Base-by-base conservation (phyloP, 2,113 vertebrate species). In the Petaurus breviceps region DNA sequence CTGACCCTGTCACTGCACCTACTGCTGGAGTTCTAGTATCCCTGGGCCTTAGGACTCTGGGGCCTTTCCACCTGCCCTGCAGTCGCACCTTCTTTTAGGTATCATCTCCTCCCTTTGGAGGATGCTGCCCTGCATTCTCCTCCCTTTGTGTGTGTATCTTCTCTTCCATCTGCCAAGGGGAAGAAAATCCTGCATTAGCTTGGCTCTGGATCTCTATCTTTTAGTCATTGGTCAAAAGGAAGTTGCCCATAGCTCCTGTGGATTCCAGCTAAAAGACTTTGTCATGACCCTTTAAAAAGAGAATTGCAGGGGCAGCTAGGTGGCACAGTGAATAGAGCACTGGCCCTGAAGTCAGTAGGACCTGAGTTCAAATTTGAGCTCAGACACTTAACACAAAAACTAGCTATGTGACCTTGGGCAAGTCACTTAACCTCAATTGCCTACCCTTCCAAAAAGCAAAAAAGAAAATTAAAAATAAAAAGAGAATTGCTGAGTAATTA, bases 401-500 rank as follows among this genome's bases (percentile, higher is more conserved):
- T 49, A 49, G 47, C 47, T 49, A n/a, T 49, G 47, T 4, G 47
- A 49, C 47, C 47, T 49, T 49, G 47, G 47, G 47, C 47, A 49
- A 49, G 47, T 49, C 47, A 49, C 47, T 49, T 4, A 49, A 3
- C 47, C 47, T 4, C 47, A 49, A 49, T 49, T 49, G 47, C 47
- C 47, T 49, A 49, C 47, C 47, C 47, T 49, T 49, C 47, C 47
- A 49, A 49, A 49, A 49, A 49, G 47, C 47, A 49, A 49, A 49
- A 49, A 49, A 49, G 47, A 49, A 49, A 49, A 49, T 49, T 3
- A 49, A 49, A 49, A 49, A 49, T 49, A 49, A 49, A 94, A 31
- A 94, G 95, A 96, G 92, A 51, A 52, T 77, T 90, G 28, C 28
- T 46, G 52, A 3, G 91, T 5, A 94, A 51, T 1, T 90, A 91